Percentiles rank a stretch among this genome's conserved stretches.
phyloP scores from a whole-genome alignment of 2,113 vertebrate genomes.

The Elephas maximus region DNA sequence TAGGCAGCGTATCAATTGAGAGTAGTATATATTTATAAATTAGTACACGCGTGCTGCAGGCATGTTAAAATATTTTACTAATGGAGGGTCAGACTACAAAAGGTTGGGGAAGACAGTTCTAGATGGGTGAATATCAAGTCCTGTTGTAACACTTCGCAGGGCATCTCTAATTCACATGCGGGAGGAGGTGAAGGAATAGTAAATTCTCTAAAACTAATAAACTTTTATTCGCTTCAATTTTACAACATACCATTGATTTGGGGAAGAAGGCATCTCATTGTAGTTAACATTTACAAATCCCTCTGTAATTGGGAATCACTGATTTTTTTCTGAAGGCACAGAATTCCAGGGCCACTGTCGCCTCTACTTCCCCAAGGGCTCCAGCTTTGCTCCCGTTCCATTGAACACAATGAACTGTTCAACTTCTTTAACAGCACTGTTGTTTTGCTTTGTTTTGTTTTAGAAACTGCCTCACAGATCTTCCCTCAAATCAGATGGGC shows the following conservation, averaged over 20 bases:
- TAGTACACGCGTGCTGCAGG: background rate
- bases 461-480: background rate
- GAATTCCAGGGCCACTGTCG: background rate
- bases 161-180: background rate
- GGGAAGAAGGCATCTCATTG: background rate
- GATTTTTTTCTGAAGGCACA: background rate
- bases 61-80: background rate
- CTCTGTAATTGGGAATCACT: background rate
- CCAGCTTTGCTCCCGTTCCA: background rate
- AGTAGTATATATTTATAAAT: background rate
- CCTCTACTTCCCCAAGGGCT: background rate
- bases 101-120: background rate
- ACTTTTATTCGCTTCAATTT: constrained; percentile 44
- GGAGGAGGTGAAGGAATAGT: constrained; percentile 40
- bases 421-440: background rate
- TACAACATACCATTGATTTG: background rate
- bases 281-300: background rate
- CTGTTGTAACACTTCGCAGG: background rate
- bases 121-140: background rate
- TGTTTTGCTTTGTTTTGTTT: constrained; percentile 5
- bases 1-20: background rate
- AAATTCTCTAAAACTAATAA: background rate
- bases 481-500: background rate
- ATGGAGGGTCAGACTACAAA: background rate
- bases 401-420: background rate